Base-by-base conservation (phyloP, 1,140 invertebrate genomes). In the Mercenaria mercenaria region DNA sequence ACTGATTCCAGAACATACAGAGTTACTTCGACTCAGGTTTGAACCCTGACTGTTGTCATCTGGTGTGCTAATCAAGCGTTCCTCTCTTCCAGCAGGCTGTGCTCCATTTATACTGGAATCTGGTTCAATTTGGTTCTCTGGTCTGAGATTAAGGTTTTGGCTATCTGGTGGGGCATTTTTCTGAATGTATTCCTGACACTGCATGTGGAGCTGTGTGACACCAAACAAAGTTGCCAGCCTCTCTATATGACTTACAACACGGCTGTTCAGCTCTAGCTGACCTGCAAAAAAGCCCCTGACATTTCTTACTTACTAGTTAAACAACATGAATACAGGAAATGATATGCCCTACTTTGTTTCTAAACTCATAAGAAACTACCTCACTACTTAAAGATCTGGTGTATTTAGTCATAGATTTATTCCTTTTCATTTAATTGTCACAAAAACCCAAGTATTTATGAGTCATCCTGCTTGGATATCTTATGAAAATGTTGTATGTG, bases 141-240 rank as follows among this genome's bases (percentile, higher is more conserved):
- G 26, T 32, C 37, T 47, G 1, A 87, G 84, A 37, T 87, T 87
- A 0, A 88, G 61, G 64, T 88, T 88, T 52, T 88, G 86, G 50
- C 86, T 88, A 39, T 88, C 86, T 26, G 84, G 84, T 26, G 86
- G 52, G 26, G 76, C 61, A 41, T 74, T 67, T 52, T 74, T 61
- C 76, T 88, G 86, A 29, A 88, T 88, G 34, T 81, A 88, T 29
- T 88, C 77, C 41, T 81, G 86, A 72, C 86, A 88, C 20, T 67
- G 76, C 13, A 52, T 79, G 2, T 37, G 56, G 0, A 88, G 29
- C 29, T 77, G 56, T 13, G 39, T 69, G 11, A 88, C 76, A 47
- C 39, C 86, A 81, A 80, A 88, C 61, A 81, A 47, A 41, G 61
- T 47, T n/a, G 76, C 86, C 47, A 88, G 29, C 39, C 86, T 88